Percentiles rank a stretch among this genome's conserved stretches.
phyloP scores from a whole-genome alignment of 2,797 vertebrate species.

The Acrossocheilus fasciatus region DNA sequence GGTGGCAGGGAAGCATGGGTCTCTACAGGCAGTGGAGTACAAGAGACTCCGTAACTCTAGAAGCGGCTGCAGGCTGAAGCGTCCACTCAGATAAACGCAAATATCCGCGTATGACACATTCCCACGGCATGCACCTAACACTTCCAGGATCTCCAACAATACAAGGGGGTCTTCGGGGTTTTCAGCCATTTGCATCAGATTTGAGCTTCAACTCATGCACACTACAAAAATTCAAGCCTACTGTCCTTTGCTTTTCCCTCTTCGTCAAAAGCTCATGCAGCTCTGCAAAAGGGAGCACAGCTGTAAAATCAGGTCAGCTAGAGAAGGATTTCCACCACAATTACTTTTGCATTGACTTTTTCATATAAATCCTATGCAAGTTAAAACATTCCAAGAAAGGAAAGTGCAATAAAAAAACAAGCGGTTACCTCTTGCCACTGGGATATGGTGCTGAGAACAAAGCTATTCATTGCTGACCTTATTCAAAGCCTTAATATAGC shows the following conservation, averaged over 20 bases:
- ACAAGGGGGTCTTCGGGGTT: slow-evolving; percentile 84
- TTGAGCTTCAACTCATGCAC: slow-evolving; percentile 16
- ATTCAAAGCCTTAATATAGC: slow-evolving; percentile 64
- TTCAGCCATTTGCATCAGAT: slow-evolving; percentile 55
- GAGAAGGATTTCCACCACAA: slow-evolving; percentile 6
- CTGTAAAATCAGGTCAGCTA: slow-evolving; percentile 48
- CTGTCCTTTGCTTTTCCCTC: neutral
- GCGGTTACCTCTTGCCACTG: slow-evolving; percentile 42
- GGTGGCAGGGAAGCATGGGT: slow-evolving; percentile 94
- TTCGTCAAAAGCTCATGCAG: slow-evolving; percentile 21
- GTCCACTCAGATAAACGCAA: slow-evolving; percentile 91
- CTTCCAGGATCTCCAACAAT: slow-evolving; percentile 91
- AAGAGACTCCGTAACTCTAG: slow-evolving; percentile 89
- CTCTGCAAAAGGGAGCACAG: slow-evolving; percentile 34
- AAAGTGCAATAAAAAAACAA: slow-evolving; percentile 29
- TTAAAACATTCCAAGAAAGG: slow-evolving; percentile 1
- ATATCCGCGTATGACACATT: slow-evolving; percentile 93
- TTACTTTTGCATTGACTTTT: neutral
- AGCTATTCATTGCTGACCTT: slow-evolving; percentile 58
- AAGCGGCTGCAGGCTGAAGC: slow-evolving; percentile 90
- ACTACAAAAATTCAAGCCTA: neutral
- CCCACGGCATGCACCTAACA: slow-evolving; percentile 89
- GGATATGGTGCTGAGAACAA: slow-evolving; percentile 48
- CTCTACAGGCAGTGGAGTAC: slow-evolving; percentile 92
- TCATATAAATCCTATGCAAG: slow-evolving; percentile 1